Conservation (phyloP, 2,113 vertebrate species). For the Calyptomena viridis region DNA sequence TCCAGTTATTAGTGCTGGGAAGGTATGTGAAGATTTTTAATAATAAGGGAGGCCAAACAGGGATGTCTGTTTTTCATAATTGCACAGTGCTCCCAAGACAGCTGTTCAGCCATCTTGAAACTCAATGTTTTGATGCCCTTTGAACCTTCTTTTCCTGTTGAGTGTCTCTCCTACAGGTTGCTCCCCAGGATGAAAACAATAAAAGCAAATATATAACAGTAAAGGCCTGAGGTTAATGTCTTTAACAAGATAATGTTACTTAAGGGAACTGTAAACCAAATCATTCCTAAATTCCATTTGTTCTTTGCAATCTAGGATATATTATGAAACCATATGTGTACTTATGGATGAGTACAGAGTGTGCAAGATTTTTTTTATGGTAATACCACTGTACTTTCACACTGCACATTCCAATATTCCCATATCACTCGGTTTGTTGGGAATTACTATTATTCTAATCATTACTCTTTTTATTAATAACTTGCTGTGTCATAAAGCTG, state of each 20-base stretch:
- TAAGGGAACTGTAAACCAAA: conserved; percentile 78
- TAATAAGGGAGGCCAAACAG: conserved; percentile 49
- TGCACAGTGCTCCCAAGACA: conserved; percentile 71
- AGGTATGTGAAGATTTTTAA: conserved; percentile 33
- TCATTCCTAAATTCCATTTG: conserved; percentile 74
- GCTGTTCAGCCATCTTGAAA: conserved; percentile 79
- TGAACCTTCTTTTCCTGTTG: conserved; percentile 72
- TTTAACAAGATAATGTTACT: conserved; percentile 82
- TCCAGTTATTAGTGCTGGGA: conserved; percentile 54
- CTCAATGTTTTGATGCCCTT: conserved; percentile 83
- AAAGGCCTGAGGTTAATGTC: conserved; percentile 79
- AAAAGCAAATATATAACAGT: conserved; percentile 77
- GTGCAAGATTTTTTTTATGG: not conserved
- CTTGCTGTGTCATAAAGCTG: not conserved
- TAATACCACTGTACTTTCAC: not conserved
- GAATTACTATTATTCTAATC: not conserved
- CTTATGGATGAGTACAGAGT: not conserved
- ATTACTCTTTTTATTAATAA: not conserved
- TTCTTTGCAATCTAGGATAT: conserved; percentile 33
- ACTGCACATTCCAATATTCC: not conserved
- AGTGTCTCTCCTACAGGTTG: conserved; percentile 74
- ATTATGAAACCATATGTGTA: conserved; percentile 68
- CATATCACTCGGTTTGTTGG: not conserved
- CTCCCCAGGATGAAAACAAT: conserved; percentile 77
- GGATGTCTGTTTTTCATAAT: conserved; percentile 78